Base-by-base conservation (phyloP, 92 coral and sea anemone genomes). In the Virgularia gustaviana region DNA sequence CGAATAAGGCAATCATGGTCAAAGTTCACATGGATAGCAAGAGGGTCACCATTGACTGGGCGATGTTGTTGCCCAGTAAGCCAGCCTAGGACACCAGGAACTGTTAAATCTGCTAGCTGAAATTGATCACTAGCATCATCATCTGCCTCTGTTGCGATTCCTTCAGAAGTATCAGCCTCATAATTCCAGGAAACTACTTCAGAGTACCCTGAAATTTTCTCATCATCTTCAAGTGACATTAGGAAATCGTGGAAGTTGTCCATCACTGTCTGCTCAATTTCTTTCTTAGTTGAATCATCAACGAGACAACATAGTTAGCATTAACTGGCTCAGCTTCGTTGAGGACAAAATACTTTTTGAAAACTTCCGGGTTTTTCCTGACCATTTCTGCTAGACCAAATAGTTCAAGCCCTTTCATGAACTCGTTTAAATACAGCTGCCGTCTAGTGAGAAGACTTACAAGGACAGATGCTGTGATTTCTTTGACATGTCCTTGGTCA, bases 241-340 rank as follows among this genome's bases (percentile, higher is more conserved):
- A 83, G 73, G 52, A 83, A 78, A 58, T 83, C 87, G 70, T 78
- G 83, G 45, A 83, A 47, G 44, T 36, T 24, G 65, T 78, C 83
- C 83, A 83, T 83, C 32, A 56, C 41, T 5, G 73, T 34, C 67
- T 81, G 74, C 42, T 81, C 85, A 49, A 81, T 38, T n/a, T 39
- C 73, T 45, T 63, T 65, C 59, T 53, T 49, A 41, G 58, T 55
- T 66, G 81, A 75, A 45, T 64, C 81, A 31, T 81, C 81, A 57
- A 59, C 67, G 80, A 80, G 64, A 80, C 72, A 6, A 80, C 70
- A 73, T 60, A 80, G 67, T 73, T 80, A 15, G 85, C 85, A 80
- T 80, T 74, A 42, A 80, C 85, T 25, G 38, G 75, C 63, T 65
- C 36, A 10, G 47, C 36, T 55, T 47, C 15, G 25, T 71, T 76